Conservation (phyloP, 2,113 vertebrate species). For the Microtus ochrogaster region DNA sequence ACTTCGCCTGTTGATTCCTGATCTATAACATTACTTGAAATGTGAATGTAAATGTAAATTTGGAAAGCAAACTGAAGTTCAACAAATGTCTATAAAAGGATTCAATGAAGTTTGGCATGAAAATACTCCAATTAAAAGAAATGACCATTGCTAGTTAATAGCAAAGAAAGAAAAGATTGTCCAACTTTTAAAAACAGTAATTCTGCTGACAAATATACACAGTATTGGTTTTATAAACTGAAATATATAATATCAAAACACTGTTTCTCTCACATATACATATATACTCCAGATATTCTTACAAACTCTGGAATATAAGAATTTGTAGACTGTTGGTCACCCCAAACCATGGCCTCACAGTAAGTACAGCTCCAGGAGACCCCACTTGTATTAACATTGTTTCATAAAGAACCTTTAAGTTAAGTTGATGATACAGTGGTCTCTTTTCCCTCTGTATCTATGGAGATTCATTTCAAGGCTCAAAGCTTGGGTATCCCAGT, state of each 20-base stretch:
- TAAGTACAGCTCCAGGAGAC: background rate
- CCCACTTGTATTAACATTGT: background rate
- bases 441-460: background rate
- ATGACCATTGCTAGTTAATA: conserved; percentile 1
- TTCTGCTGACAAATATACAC: background rate
- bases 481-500: background rate
- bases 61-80: conserved; percentile 50
- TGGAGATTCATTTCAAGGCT: background rate
- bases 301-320: background rate
- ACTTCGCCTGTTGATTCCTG: conserved; percentile 71
- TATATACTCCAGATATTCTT: background rate
- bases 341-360: background rate
- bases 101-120: background rate
- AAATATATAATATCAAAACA: background rate
- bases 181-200: background rate
- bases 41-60: background rate
- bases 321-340: background rate
- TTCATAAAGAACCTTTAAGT: background rate
- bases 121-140: conserved; percentile 18
- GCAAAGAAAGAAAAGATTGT: conserved; percentile 43
- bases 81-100: background rate
- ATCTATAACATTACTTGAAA: conserved; percentile 73
- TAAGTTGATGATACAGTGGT: background rate
- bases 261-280: background rate
- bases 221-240: background rate